These are phyloP conservation scores for Gila robusta DNA, from an alignment of 2,797 vertebrate species.

Conservation along the genomic window DNA sequence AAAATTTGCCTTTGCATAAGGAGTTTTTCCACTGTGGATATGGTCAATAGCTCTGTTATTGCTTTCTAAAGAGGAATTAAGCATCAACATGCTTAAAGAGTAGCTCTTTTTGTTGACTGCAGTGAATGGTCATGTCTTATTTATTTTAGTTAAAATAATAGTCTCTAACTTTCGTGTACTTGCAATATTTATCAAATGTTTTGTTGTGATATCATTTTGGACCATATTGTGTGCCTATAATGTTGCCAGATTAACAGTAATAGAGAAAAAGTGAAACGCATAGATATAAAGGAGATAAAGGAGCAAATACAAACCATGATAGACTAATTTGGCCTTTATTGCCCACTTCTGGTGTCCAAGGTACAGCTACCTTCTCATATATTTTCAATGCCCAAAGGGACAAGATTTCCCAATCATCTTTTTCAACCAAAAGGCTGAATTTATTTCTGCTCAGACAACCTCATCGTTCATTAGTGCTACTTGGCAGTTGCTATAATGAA, in stretches of 20 bases:
- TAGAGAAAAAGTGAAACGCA: background rate
- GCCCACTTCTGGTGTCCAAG: background rate
- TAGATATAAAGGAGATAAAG: background rate
- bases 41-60: background rate
- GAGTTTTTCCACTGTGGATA: background rate
- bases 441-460: conserved; percentile 37
- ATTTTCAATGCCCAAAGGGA: background rate
- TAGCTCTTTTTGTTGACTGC: background rate
- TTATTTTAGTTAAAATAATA: background rate
- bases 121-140: background rate
- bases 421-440: conserved; percentile 30
- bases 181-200: background rate
- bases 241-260: background rate
- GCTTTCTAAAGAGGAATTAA: background rate
- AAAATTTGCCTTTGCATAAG: background rate
- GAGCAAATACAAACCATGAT: background rate
- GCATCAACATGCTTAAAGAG: background rate
- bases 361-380: background rate
- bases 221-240: background rate
- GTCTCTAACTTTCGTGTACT: background rate
- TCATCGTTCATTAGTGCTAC: conserved; percentile 49
- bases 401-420: conserved; percentile 27
- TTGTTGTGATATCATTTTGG: background rate
- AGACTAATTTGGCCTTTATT: background rate
- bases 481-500: conserved; percentile 42